A percentile compares a stretch with the other conserved stretches of the same genome.
phyloP scores from a whole-genome alignment of 2,797 vertebrate species.

The Naso thynnoides region DNA sequence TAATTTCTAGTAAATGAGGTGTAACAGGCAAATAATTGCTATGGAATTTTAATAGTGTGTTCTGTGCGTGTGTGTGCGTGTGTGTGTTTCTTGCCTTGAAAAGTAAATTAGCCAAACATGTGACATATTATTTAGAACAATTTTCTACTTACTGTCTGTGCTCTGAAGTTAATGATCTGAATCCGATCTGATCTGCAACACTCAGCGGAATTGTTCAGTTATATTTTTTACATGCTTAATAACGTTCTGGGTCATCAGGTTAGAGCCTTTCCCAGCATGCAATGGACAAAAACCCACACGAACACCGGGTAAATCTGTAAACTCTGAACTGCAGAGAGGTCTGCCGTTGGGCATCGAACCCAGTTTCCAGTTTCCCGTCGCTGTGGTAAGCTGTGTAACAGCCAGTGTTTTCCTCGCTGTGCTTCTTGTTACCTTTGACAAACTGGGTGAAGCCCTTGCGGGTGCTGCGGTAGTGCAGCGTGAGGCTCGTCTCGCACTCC shows the following conservation, averaged over 20 bases:
- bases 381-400: neutral
- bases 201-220: neutral
- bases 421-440: slow-evolving; percentile 80
- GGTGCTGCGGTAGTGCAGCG: slow-evolving; percentile 84
- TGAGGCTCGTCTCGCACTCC: slow-evolving; percentile 85
- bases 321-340: neutral
- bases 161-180: neutral
- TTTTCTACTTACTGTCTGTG: neutral
- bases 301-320: neutral
- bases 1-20: neutral
- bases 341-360: slow-evolving; percentile 1
- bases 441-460: slow-evolving; percentile 87
- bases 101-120: neutral
- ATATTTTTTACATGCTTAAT: neutral
- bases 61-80: neutral
- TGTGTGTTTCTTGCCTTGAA: neutral
- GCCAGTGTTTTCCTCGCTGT: too few species aligned
- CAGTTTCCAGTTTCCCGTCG: neutral
- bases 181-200: neutral
- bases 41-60: neutral
- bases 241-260: neutral
- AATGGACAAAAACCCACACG: neutral
- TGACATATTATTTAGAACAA: neutral
- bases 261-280: neutral
- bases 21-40: neutral